These are phyloP conservation scores for Drosophila grimshawi DNA, from an alignment of 1,140 invertebrate species.

Conservation along the genomic window DNA sequence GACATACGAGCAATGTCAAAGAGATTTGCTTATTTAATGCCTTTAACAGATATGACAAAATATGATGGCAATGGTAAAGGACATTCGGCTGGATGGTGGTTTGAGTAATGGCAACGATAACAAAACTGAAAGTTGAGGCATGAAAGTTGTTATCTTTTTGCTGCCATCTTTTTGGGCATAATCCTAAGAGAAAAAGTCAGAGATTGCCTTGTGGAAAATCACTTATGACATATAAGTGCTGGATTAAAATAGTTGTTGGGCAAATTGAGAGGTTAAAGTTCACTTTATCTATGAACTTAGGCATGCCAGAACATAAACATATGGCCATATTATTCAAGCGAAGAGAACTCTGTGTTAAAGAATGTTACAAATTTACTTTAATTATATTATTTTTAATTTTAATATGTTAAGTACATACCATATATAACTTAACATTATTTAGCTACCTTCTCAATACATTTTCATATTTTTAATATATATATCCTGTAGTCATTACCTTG, in stretches of 20 bases:
- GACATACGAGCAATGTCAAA: slow-evolving; percentile 73
- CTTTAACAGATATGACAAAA: slow-evolving; percentile 55
- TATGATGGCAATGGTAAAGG: slow-evolving; percentile 35
- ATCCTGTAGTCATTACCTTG: too few species aligned
- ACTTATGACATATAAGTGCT: background rate
- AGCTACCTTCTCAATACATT: too few species aligned
- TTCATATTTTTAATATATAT: too few species aligned
- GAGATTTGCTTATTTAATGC: slow-evolving; percentile 64
- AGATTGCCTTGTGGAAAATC: background rate
- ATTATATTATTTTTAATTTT: too few species aligned
- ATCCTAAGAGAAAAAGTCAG: background rate
- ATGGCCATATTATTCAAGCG: too few species aligned
- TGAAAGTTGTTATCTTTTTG: background rate
- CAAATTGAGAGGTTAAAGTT: background rate
- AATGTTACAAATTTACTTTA: too few species aligned
- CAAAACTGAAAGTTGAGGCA: slow-evolving; percentile 29
- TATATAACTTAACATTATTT: too few species aligned
- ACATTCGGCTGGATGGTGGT: slow-evolving; percentile 25
- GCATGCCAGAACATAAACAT: too few species aligned
- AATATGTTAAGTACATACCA: too few species aligned
- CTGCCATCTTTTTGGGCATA: background rate
- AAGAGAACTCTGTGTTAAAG: too few species aligned
- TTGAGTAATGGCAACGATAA: slow-evolving; percentile 47
- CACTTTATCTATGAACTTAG: too few species aligned
- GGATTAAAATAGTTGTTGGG: background rate